Evolutionary conservation across 2,113 vertebrate genomes (phyloP), one percentile per base, ranked within the genome.

Genomic region (Pangasianodon gigas): DNA sequence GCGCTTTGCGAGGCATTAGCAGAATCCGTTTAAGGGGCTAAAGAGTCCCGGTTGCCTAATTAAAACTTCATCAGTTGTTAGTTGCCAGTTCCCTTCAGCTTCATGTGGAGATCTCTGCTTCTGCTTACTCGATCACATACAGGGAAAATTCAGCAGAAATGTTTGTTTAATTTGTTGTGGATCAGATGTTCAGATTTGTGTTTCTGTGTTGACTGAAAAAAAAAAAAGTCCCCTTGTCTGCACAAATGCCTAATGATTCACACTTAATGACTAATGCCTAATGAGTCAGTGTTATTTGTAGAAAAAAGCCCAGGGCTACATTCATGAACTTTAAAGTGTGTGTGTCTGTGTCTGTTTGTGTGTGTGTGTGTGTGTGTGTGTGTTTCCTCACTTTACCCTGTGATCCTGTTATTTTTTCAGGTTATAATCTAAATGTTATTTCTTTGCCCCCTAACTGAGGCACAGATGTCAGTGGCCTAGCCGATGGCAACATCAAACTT

Each of bases 41-140:
- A 92, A 90, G 87, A 90, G 48, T 88, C 86, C 71, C 89, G 89
- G 90, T 46, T 52, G 84, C 88, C 90, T 93, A 88, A 94, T 94
- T 91, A 94, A 93, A 87, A 79, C 83, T 46, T 85, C 87, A 84
- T 93, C 56, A 75, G 91, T 54, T 93, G 86, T 93, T 91, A 92
- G 92, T 32, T 87, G 80, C 88, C 75, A 71, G 89, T 90, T n/a
- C 3, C 74, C 87, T 91, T n/a, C 81, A 41, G 81, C 74, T 88
- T 62, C 16, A 71, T 62, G 32, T 54, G 51, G 87, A 65, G 91
- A 69, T 90, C 41, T 84, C 29, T 58, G n/a, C 69, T 84, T 87
- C 81, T 56, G 75, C 48, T 21, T 18, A 26, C 19, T 48, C 51
- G 41, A 84, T 67, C 14, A 71, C 0, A 60, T 93, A 90, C 85